A percentile compares a stretch with the other conserved stretches of the same genome.
phyloP scores from a whole-genome alignment of 1,140 invertebrate genomes.

The Diorhabda sublineata region DNA sequence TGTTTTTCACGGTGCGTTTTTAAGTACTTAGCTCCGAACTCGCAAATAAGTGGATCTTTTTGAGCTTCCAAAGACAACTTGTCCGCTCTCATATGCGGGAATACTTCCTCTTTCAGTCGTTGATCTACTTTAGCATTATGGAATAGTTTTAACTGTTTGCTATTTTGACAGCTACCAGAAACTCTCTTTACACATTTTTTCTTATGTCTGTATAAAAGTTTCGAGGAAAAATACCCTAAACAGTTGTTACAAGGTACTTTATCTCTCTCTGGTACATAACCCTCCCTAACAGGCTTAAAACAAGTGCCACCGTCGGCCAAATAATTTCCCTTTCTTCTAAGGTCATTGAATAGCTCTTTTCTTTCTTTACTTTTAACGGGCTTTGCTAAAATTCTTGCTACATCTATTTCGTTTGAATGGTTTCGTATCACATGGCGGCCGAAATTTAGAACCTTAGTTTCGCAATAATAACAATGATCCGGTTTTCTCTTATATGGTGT shows the following conservation, averaged over 20 bases:
- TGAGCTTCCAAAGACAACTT: conserved; percentile 28
- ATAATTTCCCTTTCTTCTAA: conserved; percentile 16
- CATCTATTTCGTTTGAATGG: conserved; percentile 3
- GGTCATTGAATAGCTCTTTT: conserved; percentile 2
- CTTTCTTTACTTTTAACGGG: conserved; percentile 5
- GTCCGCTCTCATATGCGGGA: conserved; percentile 27
- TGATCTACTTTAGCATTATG: conserved; percentile 6
- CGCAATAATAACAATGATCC: too few relatives aligned
- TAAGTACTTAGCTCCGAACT: conserved; percentile 35
- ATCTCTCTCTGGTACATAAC: background rate
- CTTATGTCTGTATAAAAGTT: conserved; percentile 10
- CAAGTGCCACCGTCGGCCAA: background rate
- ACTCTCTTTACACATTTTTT: conserved; percentile 9
- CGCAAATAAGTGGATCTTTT: conserved; percentile 35
- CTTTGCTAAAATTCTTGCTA: background rate
- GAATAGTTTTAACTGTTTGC: conserved; percentile 5
- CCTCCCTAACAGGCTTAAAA: conserved; percentile 8
- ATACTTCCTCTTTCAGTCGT: conserved; percentile 18
- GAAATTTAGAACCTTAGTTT: too few relatives aligned
- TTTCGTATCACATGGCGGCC: too few relatives aligned
- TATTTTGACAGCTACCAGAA: background rate
- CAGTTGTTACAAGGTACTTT: conserved; percentile 11
- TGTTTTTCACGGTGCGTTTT: conserved; percentile 39
- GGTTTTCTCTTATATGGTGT: too few relatives aligned
- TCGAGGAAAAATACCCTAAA: conserved; percentile 10